Conservation (phyloP, 2,797 vertebrate species). For the Rhyacichthys aspro region DNA sequence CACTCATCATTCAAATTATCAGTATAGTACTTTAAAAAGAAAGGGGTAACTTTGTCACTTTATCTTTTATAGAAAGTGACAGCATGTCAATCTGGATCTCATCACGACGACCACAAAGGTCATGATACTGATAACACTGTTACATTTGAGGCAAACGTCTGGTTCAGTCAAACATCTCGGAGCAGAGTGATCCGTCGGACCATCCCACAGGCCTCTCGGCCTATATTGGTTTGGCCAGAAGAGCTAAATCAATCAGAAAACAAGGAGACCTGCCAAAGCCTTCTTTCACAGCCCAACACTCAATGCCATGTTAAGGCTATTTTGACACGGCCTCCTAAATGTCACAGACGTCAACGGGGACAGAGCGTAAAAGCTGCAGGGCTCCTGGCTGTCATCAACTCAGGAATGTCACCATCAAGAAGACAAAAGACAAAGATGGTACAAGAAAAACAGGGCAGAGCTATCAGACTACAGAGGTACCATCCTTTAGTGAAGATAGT, state of each 20-base stretch:
- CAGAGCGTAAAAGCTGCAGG: constrained; percentile 43
- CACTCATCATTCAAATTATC: no score
- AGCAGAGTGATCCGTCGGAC: constrained; percentile 51
- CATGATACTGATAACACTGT: constrained; percentile 40
- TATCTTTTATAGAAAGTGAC: constrained; percentile 21
- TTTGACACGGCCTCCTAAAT: constrained; percentile 66
- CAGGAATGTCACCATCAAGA: constrained; percentile 14
- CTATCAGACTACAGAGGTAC: neutral
- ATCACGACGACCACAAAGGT: constrained; percentile 54
- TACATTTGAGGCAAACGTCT: constrained; percentile 54
- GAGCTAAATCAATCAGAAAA: constrained; percentile 72
- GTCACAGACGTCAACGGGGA: constrained; percentile 54
- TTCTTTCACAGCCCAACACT: constrained; percentile 64
- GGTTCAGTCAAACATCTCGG: constrained; percentile 58
- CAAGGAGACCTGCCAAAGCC: constrained; percentile 58
- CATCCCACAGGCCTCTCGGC: constrained; percentile 60
- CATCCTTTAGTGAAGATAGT: constrained; percentile 13
- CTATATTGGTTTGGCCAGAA: constrained; percentile 67
- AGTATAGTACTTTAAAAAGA: no score
- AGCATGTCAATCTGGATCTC: constrained; percentile 49
- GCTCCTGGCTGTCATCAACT: constrained; percentile 34
- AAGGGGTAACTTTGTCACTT: neutral
- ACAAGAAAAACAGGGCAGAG: constrained; percentile 14
- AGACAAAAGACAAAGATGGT: constrained; percentile 5
- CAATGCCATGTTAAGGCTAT: constrained; percentile 50